A percentile compares a stretch with the other conserved stretches of the same genome.
phyloP scores from a whole-genome alignment of 2,888 invertebrate species.

The Caenorhabditis virilis region DNA sequence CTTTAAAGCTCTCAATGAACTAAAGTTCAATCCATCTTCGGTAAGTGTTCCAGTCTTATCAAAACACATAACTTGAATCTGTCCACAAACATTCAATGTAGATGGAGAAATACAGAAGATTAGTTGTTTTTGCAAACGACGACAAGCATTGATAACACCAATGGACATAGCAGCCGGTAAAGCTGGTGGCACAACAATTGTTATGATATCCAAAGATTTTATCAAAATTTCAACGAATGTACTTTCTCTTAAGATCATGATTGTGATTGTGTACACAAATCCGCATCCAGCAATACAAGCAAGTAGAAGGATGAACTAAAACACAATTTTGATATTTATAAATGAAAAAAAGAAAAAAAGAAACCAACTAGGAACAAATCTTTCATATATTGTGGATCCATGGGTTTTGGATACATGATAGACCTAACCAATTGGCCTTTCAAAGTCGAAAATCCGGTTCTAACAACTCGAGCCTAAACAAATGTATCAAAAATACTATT shows the following conservation, averaged over 20 bases:
- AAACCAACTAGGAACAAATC: constrained; percentile 71
- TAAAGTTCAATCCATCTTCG: constrained; percentile 68
- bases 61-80: constrained; percentile 71
- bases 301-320: constrained; percentile 43
- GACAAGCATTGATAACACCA: constrained; percentile 71
- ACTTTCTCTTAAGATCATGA: constrained; percentile 76
- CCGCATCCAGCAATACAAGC: constrained; percentile 35
- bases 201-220: constrained; percentile 85
- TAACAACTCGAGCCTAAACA: constrained; percentile 78
- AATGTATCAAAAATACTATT: too few relatives aligned
- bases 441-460: constrained; percentile 74
- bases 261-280: constrained; percentile 79
- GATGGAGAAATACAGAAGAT: constrained; percentile 73
- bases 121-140: constrained; percentile 69
- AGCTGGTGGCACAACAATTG: constrained; percentile 90
- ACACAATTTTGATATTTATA: neutral
- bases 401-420: constrained; percentile 74
- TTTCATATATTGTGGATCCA: constrained; percentile 73
- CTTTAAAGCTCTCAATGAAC: constrained; percentile 45
- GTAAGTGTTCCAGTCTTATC: constrained; percentile 71
- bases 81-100: constrained; percentile 72
- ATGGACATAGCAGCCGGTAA: constrained; percentile 75
- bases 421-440: constrained; percentile 77
- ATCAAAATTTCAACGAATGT: constrained; percentile 74
- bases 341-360: neutral